Evolutionary conservation across 2,797 vertebrate genomes (phyloP), one percentile per base, ranked within the genome.

Genomic region (Liasis olivaceus): DNA sequence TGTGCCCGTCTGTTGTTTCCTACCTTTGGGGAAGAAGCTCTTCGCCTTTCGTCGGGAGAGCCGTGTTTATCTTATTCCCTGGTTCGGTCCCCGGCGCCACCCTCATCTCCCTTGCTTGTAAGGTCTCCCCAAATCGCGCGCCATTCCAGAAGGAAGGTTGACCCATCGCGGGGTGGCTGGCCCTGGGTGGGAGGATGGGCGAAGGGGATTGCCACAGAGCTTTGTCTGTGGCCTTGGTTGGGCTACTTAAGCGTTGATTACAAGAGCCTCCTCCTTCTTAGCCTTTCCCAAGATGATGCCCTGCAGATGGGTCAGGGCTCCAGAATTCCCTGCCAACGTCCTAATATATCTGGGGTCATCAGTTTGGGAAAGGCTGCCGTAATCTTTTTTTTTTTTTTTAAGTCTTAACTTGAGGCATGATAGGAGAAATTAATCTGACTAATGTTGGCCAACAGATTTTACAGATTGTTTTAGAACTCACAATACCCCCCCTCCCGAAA

Each of bases 401-500:
- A 42, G 42, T 42, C 42, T 42, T 42, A 42, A 42, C 42, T 42
- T 47, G 36, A 42, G 8, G 72, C 31, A 1, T 11, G 17, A 42
- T 77, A 0, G 42, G 8, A 81, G 20, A 81, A 81, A 24, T 81
- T 24, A 81, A 3, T 81, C 72, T 42, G 42, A 42, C 42, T 42
- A 42, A 9, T 81, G 47, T 81, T 81, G 36, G 66, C 5, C 66
- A 72, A 72, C 14, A 5, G 36, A 4, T 81, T 77, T 81, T 47
- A 36, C 20, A 47, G 20, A 24, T 47, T 81, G 24, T 81, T 77
- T 81, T 81, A 24, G 72, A 47, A 8, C 36, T 42, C 3, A 7
- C 7, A 11, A 0, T 81, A 42, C 15, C 31, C 14, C 7, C 5
- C 6, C n/a, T 2, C n/a, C n/a, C 2, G 0, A 64, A 64, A 3